These are phyloP conservation scores for Cataglyphis albicans DNA, from an alignment of 2,888 invertebrate species.

Conservation along the genomic window DNA sequence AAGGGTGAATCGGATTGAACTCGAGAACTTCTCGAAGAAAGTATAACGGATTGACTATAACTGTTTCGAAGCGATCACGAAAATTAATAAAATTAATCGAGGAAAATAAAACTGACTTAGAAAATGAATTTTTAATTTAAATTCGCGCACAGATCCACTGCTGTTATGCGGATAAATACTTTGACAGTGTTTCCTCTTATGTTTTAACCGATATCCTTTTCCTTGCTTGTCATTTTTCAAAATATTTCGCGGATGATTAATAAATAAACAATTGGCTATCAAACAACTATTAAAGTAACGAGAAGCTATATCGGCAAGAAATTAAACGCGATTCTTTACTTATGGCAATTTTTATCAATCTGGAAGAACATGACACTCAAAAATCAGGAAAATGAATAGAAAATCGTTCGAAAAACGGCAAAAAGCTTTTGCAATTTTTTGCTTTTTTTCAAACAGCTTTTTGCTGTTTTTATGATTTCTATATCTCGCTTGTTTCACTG, in stretches of 20 bases:
- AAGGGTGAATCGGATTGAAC: conserved; percentile 1
- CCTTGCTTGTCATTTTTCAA: background rate
- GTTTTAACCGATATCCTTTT: background rate
- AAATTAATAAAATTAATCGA: conserved; percentile 5
- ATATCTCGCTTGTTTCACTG: background rate
- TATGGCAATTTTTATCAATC: background rate
- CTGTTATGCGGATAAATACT: background rate
- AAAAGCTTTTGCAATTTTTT: background rate
- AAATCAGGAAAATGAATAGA: background rate
- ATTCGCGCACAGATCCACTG: background rate
- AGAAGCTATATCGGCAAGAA: background rate
- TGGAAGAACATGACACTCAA: background rate
- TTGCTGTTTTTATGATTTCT: background rate
- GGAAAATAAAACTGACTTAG: background rate
- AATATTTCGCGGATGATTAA: conserved; percentile 22
- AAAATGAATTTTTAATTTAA: conserved; percentile 26
- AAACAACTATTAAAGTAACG: background rate
- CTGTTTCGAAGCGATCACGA: background rate
- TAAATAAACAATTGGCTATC: background rate
- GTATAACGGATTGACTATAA: background rate
- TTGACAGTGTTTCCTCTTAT: background rate
- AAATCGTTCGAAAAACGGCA: background rate
- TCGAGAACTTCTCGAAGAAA: conserved; percentile 12
- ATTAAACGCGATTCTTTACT: conserved; percentile 5
- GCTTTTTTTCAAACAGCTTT: background rate